Base-by-base conservation (phyloP, 2,888 invertebrate species). In the Drosophila planitibia region DNA sequence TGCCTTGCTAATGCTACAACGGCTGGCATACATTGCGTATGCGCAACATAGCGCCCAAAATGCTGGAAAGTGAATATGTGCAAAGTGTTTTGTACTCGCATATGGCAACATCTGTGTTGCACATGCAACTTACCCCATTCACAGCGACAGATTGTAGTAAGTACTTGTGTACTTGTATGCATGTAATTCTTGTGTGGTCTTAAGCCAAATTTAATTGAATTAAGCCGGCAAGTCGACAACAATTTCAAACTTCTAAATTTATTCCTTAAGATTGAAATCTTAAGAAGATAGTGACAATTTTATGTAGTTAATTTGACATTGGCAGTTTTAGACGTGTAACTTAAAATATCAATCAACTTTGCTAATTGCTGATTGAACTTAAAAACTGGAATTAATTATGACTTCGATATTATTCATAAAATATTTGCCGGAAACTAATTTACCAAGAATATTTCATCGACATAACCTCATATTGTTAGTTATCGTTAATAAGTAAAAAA, bases 21-120 rank as follows among this genome's bases (percentile, higher is more conserved):
- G 79, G 63, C 78, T 82, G 89, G 89, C 81, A 62, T 52, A 87
- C 74, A 71, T 74, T 87, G 90, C 86, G 90, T 85, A 82, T 89
- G 85, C 90, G 86, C 81, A 87, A 85, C 87, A 71, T 63, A 70
- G 74, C 70, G 63, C 65, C 22, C 51, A 58, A 51, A 62, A 41
- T 47, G 52, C 61, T 69, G 60, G 52, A 77, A 82, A 82, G 83
- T 77, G 82, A 70, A 75, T 78, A 74, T 78, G 66, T 57, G 58
- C 57, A 58, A 58, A 58, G 32, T 58, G 41, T 74, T 74, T 71
- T 71, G 65, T 55, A 25, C 63, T 49, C 52, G 49, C 62, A 63
- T 54, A 41, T 67, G 67, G 68, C 52, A 68, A 81, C 72, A 44
- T 52, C 33, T 66, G 73, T 57, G 74, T 70, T 74, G 83, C 76